These are phyloP conservation scores for Periophthalmus modestus DNA, from an alignment of 2,113 vertebrate genomes.

Conservation along the genomic window DNA sequence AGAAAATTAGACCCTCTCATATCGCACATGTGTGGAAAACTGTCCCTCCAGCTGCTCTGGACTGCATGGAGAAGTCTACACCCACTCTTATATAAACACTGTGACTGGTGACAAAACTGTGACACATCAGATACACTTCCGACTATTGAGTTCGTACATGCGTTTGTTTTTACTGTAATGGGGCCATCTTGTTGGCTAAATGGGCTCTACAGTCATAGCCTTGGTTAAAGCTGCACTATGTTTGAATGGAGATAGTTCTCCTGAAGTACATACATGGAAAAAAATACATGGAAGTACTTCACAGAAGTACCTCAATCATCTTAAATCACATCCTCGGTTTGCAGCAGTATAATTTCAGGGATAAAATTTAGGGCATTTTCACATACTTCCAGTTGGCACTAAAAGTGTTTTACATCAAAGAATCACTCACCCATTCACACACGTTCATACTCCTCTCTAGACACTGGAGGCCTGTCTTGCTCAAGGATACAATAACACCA, in stretches of 20 bases:
- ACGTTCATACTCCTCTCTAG: no score
- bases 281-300: no score
- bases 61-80: constrained; percentile 51
- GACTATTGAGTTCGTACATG: neutral
- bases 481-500: no score
- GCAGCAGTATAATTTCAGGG: no score
- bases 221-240: neutral
- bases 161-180: neutral
- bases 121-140: neutral
- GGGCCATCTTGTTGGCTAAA: neutral
- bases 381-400: no score
- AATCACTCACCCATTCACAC: no score
- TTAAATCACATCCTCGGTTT: no score
- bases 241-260: neutral
- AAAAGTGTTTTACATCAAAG: no score
- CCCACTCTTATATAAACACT: constrained; percentile 35
- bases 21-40: constrained; percentile 42
- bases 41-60: constrained; percentile 71
- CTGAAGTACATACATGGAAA: neutral
- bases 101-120: neutral
- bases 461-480: no score
- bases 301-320: no score
- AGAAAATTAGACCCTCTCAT: constrained; percentile 80
- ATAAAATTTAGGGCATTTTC: no score
- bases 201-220: neutral